phyloP scores from a whole-genome alignment of 2,888 invertebrate species.

The Eupithecia vulgata region DNA sequence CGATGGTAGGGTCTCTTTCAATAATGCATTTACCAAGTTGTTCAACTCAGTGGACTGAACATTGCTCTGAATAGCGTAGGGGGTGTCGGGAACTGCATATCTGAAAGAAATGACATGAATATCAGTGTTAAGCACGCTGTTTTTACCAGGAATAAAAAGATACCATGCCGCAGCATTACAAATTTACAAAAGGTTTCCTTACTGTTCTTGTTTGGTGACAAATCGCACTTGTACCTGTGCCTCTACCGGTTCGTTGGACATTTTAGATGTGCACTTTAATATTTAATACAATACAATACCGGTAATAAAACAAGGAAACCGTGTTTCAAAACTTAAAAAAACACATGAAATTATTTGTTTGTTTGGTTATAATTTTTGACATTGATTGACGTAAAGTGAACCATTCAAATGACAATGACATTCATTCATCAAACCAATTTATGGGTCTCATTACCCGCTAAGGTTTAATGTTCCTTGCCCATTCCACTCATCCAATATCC shows the following conservation, averaged over 20 bases:
- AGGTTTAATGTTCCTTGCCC: no score
- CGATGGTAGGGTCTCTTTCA: conserved; percentile 83
- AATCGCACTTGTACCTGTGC: conserved; percentile 91
- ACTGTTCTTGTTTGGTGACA: conserved; percentile 92
- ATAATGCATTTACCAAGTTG: conserved; percentile 90
- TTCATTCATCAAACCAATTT: background rate
- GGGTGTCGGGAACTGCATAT: conserved; percentile 93
- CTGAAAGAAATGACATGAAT: conserved; percentile 73
- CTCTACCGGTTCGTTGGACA: conserved; percentile 65
- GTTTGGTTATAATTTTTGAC: conserved; percentile 11
- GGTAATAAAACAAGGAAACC: conserved; percentile 5
- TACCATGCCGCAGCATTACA: conserved; percentile 42
- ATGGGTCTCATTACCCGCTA: no score
- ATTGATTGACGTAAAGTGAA: background rate
- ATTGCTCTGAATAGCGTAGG: conserved; percentile 91
- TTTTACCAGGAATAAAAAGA: background rate
- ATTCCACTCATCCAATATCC: no score
- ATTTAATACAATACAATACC: background rate
- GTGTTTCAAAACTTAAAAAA: conserved; percentile 26
- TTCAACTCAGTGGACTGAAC: conserved; percentile 89
- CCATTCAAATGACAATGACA: conserved; percentile 2
- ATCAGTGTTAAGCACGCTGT: conserved; percentile 6
- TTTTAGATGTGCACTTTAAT: conserved; percentile 16
- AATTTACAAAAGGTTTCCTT: conserved; percentile 71
- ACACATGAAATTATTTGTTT: conserved; percentile 9